Percentiles rank a stretch among this genome's conserved stretches.
phyloP scores from a whole-genome alignment of 1,140 invertebrate genomes.

The Anoplolepis gracilipes region DNA sequence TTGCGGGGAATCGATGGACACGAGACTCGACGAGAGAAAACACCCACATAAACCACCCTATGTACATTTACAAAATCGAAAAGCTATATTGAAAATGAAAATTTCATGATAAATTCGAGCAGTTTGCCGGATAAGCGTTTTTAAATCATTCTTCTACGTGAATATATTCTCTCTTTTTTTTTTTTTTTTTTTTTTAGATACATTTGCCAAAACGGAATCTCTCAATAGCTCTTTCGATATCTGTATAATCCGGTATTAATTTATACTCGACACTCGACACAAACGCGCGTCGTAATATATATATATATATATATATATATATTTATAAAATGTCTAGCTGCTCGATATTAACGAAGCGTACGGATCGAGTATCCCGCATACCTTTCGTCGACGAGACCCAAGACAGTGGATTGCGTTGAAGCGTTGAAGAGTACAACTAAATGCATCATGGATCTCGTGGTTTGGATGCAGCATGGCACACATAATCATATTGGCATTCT shows the following conservation, averaged over 20 bases:
- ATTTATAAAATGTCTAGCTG: background rate
- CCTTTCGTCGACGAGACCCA: background rate
- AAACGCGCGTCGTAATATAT: background rate
- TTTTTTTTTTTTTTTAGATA: background rate
- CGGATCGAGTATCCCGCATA: background rate
- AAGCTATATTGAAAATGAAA: background rate
- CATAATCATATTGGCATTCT: slow-evolving; percentile 84
- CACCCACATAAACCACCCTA: background rate
- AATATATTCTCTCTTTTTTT: background rate
- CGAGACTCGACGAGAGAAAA: background rate
- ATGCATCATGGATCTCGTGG: slow-evolving; percentile 72
- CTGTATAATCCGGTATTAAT: background rate
- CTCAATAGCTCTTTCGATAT: background rate
- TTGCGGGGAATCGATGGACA: slow-evolving; percentile 25
- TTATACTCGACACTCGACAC: background rate
- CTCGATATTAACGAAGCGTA: background rate
- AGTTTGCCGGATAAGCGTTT: background rate
- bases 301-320: background rate
- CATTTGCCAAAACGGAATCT: background rate
- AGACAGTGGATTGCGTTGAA: slow-evolving; percentile 54
- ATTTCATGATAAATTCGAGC: slow-evolving; percentile 25
- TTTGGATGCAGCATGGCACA: slow-evolving; percentile 80
- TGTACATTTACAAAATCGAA: background rate
- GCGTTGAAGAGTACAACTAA: slow-evolving; percentile 62
- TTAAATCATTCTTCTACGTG: background rate